These are phyloP conservation scores for Synergus japonicus DNA, from an alignment of 2,888 invertebrate genomes.

Conservation along the genomic window DNA sequence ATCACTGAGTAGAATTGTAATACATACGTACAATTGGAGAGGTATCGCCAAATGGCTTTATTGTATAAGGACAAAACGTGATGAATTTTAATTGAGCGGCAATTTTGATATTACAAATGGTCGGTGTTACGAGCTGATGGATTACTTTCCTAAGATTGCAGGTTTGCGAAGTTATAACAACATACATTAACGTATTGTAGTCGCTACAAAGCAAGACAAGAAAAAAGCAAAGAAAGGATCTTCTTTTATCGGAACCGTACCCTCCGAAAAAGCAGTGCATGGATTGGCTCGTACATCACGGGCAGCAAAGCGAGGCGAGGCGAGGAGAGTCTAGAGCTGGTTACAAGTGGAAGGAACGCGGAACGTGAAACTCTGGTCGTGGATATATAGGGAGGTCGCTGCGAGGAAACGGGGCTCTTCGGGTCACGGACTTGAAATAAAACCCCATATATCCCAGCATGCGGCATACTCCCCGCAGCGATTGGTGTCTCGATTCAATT, in stretches of 20 bases:
- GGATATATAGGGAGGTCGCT: constrained; percentile 18
- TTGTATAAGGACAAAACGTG: too few species aligned
- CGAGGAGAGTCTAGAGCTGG: not conserved
- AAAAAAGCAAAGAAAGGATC: not conserved
- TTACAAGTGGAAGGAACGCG: constrained; percentile 34
- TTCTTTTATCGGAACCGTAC: not conserved
- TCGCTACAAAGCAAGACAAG: not conserved
- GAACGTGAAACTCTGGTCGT: constrained; percentile 32
- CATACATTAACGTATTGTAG: not conserved
- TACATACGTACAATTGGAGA: too few species aligned
- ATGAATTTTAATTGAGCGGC: too few species aligned
- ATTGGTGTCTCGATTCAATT: constrained; percentile 14
- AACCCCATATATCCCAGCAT: constrained; percentile 37
- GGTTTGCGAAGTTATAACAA: not conserved
- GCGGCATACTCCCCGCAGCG: constrained; percentile 28
- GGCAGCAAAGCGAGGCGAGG: constrained; percentile 27
- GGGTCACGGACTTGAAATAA: constrained; percentile 37
- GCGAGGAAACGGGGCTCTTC: constrained; percentile 24
- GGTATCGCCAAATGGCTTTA: too few species aligned
- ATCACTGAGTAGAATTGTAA: not conserved
- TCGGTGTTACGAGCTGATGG: not conserved
- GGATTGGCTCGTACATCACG: constrained; percentile 28
- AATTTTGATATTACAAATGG: too few species aligned
- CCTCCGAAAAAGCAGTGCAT: constrained; percentile 1
- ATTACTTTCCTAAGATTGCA: not conserved